Evolutionary conservation across 2,888 invertebrate genomes (phyloP), one percentile per base, ranked within the genome.

Genomic region (Notodromas monacha): DNA sequence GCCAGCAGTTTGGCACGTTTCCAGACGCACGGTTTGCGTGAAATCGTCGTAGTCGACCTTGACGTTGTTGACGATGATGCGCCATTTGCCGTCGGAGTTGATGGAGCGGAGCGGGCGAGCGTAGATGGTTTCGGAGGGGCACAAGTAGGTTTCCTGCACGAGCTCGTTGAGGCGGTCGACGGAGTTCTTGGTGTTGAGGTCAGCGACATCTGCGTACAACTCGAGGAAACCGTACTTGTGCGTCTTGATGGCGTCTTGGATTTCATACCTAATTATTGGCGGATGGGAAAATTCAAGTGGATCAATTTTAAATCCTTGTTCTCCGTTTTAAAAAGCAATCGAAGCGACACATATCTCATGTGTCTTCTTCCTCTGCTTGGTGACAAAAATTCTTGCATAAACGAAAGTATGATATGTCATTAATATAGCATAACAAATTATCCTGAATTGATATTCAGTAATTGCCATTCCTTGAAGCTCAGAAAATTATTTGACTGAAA

Each of bases 51-150:
- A 36, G 30, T 37, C 32, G 6, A 36, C 37, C 21, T 35, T 29
- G 14, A 40, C 35, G 14, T 36, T 32, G 34, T 40, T 40, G 26
- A 40, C 39, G 21, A 40, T 34, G 26, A 39, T 31, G 2, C 39
- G 30, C 40, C 40, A 40, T 11, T 36, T 34, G 4, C 40, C 40
- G 6, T 40, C 37, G 2, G 35, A 31, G 34, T 40, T 40, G 14
- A 35, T 31, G 15, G 39, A 40, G 3, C 40, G 32, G 8, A 40
- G 35, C 2, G 40, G 40, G 13, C 35, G 34, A 11, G 38, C 34
- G 37, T 40, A 40, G 26, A 32, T 31, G 13, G 37, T 38, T 14
- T 33, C 33, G 13, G 40, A 37, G 14, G 39, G 36, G 31, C 40
- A 40, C 14, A 40, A 35, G 31, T 39, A 40, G n/a, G 39, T 40